Evolutionary conservation across 2,888 invertebrate genomes (phyloP), one percentile per base, ranked within the genome.

Genomic region (Crematogaster levior): DNA sequence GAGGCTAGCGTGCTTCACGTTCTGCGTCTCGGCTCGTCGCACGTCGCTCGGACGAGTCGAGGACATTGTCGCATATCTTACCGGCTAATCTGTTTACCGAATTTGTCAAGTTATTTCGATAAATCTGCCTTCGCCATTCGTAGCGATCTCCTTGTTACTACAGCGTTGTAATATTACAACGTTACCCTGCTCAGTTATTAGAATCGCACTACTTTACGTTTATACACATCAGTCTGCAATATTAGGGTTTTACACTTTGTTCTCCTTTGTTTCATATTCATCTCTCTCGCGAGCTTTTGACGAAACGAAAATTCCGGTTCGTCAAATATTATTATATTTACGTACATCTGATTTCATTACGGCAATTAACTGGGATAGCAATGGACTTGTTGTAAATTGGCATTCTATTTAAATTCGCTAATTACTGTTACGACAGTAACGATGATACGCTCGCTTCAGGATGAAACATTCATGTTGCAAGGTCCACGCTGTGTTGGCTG

Each of bases 361-460:
- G 56, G 77, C 68, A 79, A 79, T 79, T 79, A 79, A 56, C 77
- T 34, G 56, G 56, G 56, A 56, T 58, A 43, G 77, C 70, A 70
- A 68, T 58, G 70, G 70, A 34, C 77, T 79, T 43, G 77, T 43
- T 58, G 56, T 43, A 79, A 79, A 79, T 79, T 79, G 56, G 77
- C 43, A 56, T 79, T 70, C 56, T 79, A 79, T 79, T 79, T 79
- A 79, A 79, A 79, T 79, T 79, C 34, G 70, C 56, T 79, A 79
- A 79, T 79, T 79, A 79, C 70, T 79, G 77, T 79, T 70, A 70
- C 77, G 68, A 65, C 68, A 77, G n/a, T 56, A 58, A 79, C 77
- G 70, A 79, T 70, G 70, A 79, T 70, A 70, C 43, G 40, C 43
- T 68, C 70, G 70, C 34, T 68, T 70, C 70, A 56, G 68, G 70